Evolutionary conservation across 2,797 vertebrate genomes (phyloP).

Genomic region (Semotilus atromaculatus): DNA sequence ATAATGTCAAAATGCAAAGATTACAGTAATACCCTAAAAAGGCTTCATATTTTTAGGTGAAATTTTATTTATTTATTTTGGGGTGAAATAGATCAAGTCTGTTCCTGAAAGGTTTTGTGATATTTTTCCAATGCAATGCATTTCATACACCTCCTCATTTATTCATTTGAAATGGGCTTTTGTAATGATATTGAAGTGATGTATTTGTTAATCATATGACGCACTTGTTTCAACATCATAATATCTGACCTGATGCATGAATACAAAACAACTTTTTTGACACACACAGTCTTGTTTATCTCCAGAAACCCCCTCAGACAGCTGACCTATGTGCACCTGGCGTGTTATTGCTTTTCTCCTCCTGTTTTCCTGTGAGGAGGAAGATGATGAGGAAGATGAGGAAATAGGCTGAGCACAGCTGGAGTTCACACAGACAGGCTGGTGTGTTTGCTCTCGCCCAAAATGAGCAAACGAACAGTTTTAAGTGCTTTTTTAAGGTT

Average conservation of each 20-base stretch:
- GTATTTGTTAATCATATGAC: neutral
- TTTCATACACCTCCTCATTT: neutral
- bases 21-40: neutral
- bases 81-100: neutral
- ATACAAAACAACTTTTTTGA: neutral
- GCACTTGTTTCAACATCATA: neutral
- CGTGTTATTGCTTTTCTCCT: slow-evolving; percentile 9
- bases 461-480: slow-evolving; percentile 26
- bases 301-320: slow-evolving; percentile 10
- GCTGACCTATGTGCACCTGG: neutral
- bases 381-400: slow-evolving; percentile 26
- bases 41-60: neutral
- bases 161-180: neutral
- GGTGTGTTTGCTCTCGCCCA: neutral
- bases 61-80: neutral
- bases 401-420: neutral
- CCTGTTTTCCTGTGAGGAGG: neutral
- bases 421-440: neutral
- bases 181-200: neutral
- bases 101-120: neutral
- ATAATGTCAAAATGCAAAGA: no score
- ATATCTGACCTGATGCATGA: neutral
- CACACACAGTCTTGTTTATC: neutral
- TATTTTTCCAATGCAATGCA: neutral
- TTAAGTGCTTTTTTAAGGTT: slow-evolving; percentile 47